Conservation (phyloP, 2,797 vertebrate species). For the Ctenopoma multispine region DNA sequence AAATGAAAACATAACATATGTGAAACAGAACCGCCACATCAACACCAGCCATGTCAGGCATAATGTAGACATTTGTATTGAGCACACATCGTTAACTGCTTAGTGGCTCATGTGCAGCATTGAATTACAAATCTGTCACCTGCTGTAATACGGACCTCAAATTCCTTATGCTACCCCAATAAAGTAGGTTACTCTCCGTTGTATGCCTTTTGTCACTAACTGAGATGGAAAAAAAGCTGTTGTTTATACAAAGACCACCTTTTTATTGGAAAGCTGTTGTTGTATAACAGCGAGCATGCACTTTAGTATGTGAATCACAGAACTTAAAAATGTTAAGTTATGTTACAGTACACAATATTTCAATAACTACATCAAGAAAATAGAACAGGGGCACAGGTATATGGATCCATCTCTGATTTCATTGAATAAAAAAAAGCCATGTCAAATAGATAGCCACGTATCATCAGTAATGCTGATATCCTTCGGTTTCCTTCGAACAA, state of each 20-base stretch:
- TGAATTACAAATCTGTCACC: constrained; percentile 72
- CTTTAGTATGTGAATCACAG: constrained; percentile 14
- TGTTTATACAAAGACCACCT: constrained; percentile 18
- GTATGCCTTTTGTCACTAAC: constrained; percentile 40
- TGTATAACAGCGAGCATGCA: constrained; percentile 36
- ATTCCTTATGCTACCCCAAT: constrained; percentile 45
- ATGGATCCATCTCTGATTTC: neutral
- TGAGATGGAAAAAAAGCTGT: constrained; percentile 39
- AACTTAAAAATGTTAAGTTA: constrained; percentile 8
- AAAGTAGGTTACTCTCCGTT: constrained; percentile 44
- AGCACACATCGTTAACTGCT: constrained; percentile 72
- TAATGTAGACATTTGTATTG: constrained; percentile 72
- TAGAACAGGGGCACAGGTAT: neutral
- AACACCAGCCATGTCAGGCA: constrained; percentile 63
- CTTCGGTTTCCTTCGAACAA: neutral
- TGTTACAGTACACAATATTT: constrained; percentile 5
- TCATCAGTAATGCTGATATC: neutral
- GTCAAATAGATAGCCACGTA: neutral
- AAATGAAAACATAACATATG: constrained; percentile 66
- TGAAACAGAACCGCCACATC: constrained; percentile 54
- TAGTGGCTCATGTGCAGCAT: constrained; percentile 63
- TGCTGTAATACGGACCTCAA: constrained; percentile 55
- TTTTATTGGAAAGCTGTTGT: constrained; percentile 17
- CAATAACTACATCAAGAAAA: constrained; percentile 17
- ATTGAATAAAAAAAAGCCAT: neutral